Evolutionary conservation across 2,888 invertebrate genomes (phyloP).

Genomic region (Temnothorax ravouxi): DNA sequence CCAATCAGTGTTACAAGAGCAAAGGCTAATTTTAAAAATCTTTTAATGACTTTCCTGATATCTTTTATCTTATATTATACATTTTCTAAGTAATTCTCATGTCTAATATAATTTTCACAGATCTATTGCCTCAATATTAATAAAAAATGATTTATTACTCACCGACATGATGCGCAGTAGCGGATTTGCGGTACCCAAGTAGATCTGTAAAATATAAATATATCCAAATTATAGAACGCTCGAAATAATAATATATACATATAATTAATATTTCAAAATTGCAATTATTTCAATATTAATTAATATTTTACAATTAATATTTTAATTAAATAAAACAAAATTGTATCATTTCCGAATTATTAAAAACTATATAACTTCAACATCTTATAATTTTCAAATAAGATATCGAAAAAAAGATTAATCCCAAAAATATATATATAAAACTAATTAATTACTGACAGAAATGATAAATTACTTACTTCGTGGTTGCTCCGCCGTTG

Average conservation of each 20-base stretch:
- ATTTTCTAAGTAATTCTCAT: background rate
- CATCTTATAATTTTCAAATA: too few relatives aligned
- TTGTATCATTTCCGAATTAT: too few relatives aligned
- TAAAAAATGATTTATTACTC: background rate
- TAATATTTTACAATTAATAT: too few relatives aligned
- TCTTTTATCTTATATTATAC: background rate
- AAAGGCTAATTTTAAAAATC: background rate
- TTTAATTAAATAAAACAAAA: too few relatives aligned
- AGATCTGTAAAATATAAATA: background rate
- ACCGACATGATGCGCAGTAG: background rate
- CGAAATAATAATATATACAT: background rate
- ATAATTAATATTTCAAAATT: background rate
- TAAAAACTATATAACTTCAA: too few relatives aligned
- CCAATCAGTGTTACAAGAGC: background rate
- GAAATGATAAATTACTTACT: background rate
- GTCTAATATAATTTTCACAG: background rate
- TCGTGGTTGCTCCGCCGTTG: background rate
- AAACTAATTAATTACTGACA: too few relatives aligned
- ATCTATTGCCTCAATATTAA: background rate
- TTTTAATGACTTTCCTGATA: background rate
- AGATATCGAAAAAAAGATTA: too few relatives aligned
- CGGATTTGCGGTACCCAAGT: background rate
- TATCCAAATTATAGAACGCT: background rate
- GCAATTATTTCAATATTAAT: background rate
- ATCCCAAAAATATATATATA: too few relatives aligned